These are phyloP conservation scores for Meandrusa payeni DNA, from an alignment of 2,888 invertebrate species.

Conservation along the genomic window DNA sequence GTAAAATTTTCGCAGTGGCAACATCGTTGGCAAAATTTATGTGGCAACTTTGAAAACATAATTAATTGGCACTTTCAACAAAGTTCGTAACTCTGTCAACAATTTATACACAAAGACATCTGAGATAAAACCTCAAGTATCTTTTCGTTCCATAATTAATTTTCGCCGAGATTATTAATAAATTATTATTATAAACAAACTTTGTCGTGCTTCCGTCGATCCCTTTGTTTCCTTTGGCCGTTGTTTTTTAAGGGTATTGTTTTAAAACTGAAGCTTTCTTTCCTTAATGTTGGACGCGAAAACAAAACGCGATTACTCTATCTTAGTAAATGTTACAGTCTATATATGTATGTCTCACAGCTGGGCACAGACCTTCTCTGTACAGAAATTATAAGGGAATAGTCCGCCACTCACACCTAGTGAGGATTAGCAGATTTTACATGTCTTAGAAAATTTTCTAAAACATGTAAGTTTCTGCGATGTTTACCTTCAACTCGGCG, in stretches of 20 bases:
- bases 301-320: constrained; percentile 1
- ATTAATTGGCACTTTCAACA: constrained; percentile 48
- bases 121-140: constrained; percentile 37
- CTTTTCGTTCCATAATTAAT: constrained; percentile 39
- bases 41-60: constrained; percentile 36
- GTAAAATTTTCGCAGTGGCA: constrained; percentile 23
- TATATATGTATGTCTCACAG: too few relatives aligned
- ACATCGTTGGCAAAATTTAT: constrained; percentile 34
- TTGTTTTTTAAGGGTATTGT: constrained; percentile 6
- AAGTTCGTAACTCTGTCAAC: constrained; percentile 41
- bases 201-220: constrained; percentile 22
- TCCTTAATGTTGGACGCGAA: background rate
- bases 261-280: background rate
- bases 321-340: too few relatives aligned
- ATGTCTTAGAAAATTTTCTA: too few relatives aligned
- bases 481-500: too few relatives aligned
- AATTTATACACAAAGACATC: constrained; percentile 37
- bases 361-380: too few relatives aligned
- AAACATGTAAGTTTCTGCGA: too few relatives aligned
- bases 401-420: too few relatives aligned
- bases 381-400: too few relatives aligned
- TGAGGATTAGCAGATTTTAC: too few relatives aligned
- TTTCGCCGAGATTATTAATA: constrained; percentile 34
- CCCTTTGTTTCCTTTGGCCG: constrained; percentile 4
- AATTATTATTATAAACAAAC: constrained; percentile 29